Evolutionary conservation across 2,888 invertebrate species (phyloP), one percentile per base, ranked within the genome.

Genomic region (Mythimna vitellina): DNA sequence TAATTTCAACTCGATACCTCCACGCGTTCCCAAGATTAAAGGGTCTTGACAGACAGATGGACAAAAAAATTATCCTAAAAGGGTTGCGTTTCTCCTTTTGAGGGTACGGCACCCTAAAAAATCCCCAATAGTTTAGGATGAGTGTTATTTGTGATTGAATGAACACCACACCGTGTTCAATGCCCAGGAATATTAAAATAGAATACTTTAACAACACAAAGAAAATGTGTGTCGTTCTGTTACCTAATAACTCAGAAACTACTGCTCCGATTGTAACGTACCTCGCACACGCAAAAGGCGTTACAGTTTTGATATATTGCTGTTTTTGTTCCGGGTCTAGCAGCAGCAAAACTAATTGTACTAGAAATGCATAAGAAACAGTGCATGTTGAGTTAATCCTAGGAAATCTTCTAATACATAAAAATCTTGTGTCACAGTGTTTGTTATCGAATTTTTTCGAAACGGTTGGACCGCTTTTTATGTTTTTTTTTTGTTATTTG

Each of bases 241-340:
- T 76, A 68, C 25, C 7, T 63, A 64, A 71, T 75, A 75, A 54
- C 66, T 65, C 57, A 62, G 62, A 58, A 62, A 65, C 56, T 9
- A 35, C 62, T 68, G 77, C 65, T 63, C 54, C 51, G 42, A 58
- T 79, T 80, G 25, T 62, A 79, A 71, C 49, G 56, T 46, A 29
- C 22, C 53, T 14, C 10, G 62, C 54, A 63, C 79, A 80, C 67
- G 81, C 67, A 57, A 80, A 56, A 69, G 42, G 53, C 51, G 71
- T 57, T 80, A 71, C 64, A 25, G 49, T 60, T 80, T n/a, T n/a
- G 20, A 54, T 76, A 20, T 58, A 67, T 54, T 10, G n/a, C 32
- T 71, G 76, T 72, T 65, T 46, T 63, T 65, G 71, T 79, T 67
- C 35, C 66, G 46, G 51, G 17, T 60, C 20, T 46, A 29, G n/a